Percentiles rank a stretch among this genome's conserved stretches.
Evolutionary conservation across 2,113 vertebrate genomes (phyloP).

Genomic region (Arothron firmamentum): DNA sequence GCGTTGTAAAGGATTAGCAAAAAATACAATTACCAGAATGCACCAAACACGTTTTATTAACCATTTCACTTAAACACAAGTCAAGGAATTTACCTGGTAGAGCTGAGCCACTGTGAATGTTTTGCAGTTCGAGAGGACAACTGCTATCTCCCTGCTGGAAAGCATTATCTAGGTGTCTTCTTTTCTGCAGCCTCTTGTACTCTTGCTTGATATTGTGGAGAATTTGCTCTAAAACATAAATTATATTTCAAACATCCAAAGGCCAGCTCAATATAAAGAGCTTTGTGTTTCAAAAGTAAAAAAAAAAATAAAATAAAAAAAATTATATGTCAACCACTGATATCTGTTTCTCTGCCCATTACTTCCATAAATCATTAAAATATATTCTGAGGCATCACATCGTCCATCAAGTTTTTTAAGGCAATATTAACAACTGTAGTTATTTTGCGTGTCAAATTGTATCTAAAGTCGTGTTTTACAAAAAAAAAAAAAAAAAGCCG

Average conservation of each 20-base stretch:
- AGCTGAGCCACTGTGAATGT: constrained; percentile 80
- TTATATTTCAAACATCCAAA: background rate
- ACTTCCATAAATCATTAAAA: background rate
- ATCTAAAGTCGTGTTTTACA: too few relatives aligned
- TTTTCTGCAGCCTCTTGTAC: constrained; percentile 97
- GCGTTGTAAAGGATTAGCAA: background rate
- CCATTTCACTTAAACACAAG: background rate
- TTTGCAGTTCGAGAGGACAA: constrained; percentile 86
- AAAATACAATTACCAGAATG: background rate
- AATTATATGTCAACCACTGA: too few relatives aligned
- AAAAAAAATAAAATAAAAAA: too few relatives aligned
- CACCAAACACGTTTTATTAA: background rate
- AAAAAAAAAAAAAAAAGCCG: too few relatives aligned
- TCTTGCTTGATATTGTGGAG: constrained; percentile 98
- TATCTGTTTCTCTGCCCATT: background rate
- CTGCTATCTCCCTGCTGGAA: constrained; percentile 87
- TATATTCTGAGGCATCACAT: too few relatives aligned
- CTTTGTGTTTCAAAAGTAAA: background rate
- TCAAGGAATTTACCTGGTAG: constrained; percentile 77
- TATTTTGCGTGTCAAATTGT: too few relatives aligned
- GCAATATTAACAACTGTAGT: too few relatives aligned
- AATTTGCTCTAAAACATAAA: constrained; percentile 87
- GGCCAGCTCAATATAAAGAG: background rate
- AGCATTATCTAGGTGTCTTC: constrained; percentile 89
- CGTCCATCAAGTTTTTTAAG: too few relatives aligned